These are phyloP conservation scores for Pandemis corylana DNA, from an alignment of 2,888 invertebrate genomes.

Conservation along the genomic window DNA sequence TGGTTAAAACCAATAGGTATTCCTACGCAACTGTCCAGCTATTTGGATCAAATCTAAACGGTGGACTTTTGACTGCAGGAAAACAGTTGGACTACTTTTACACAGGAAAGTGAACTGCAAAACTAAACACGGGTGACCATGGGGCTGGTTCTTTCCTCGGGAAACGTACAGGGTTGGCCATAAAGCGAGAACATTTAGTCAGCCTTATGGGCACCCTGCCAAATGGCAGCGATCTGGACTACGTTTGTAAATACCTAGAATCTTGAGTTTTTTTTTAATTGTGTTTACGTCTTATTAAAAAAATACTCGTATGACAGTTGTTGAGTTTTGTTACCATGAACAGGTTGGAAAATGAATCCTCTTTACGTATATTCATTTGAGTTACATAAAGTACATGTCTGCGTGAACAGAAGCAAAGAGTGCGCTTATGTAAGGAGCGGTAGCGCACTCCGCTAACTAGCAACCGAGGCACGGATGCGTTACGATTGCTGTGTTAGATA, in stretches of 20 bases:
- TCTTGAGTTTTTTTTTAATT: no score
- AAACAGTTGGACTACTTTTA: neutral
- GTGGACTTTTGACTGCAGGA: neutral
- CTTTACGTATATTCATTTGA: conserved; percentile 6
- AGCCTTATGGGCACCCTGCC: no score
- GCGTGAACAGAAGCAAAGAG: conserved; percentile 45
- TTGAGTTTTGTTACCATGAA: neutral
- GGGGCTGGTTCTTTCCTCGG: no score
- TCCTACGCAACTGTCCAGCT: neutral
- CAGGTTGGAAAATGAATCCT: neutral
- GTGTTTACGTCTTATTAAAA: no score
- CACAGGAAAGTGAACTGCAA: neutral
- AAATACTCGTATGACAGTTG: no score
- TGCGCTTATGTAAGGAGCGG: conserved; percentile 42
- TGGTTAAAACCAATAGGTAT: no score
- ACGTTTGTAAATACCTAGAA: no score
- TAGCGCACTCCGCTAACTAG: conserved; percentile 45
- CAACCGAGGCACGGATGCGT: conserved; percentile 41
- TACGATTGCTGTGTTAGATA: conserved; percentile 37
- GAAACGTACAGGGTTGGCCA: no score
- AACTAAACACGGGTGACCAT: no score
- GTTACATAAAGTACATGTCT: conserved; percentile 29
- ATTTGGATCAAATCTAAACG: neutral
- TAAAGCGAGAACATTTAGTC: no score
- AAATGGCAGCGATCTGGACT: no score